Evolutionary conservation across 2,113 vertebrate genomes (phyloP).

Genomic region (Clarias macrocephalus): DNA sequence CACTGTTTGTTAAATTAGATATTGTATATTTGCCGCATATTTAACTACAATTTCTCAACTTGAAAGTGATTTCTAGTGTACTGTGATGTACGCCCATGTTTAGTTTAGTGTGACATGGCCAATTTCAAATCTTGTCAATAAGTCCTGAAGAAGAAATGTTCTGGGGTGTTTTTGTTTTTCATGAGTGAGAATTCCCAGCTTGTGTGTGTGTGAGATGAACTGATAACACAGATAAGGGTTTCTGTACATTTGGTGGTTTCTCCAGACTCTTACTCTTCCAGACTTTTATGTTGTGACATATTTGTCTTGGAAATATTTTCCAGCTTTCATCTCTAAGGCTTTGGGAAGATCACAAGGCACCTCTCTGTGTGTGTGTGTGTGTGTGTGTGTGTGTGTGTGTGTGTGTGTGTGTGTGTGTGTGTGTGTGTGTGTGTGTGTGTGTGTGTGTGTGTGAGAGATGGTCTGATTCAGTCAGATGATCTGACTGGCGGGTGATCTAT

Average conservation of each 20-base stretch:
- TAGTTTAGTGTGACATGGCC: no score
- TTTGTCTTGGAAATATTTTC: not conserved
- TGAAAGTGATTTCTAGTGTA: no score
- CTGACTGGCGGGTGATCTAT: not conserved
- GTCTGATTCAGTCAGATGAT: not conserved
- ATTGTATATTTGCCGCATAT: no score
- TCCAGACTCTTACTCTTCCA: not conserved
- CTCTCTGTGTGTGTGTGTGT: not conserved
- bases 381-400: not conserved
- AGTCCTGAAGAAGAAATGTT: not conserved
- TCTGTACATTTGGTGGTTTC: not conserved
- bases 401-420: not conserved
- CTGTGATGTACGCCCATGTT: no score
- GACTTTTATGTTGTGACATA: no score
- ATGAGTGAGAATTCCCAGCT: not conserved
- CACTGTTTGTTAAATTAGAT: no score
- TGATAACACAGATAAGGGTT: not conserved
- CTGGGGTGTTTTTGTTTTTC: not conserved
- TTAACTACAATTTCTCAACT: no score
- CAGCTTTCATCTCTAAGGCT: not conserved
- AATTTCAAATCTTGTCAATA: no score
- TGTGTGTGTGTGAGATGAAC: not conserved
- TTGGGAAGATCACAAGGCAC: not conserved
- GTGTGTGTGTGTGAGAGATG: not conserved
- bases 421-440: not conserved